Evolutionary conservation across 2,888 invertebrate genomes (phyloP), one percentile per base, ranked within the genome.

Genomic region (Lymantria monacha): DNA sequence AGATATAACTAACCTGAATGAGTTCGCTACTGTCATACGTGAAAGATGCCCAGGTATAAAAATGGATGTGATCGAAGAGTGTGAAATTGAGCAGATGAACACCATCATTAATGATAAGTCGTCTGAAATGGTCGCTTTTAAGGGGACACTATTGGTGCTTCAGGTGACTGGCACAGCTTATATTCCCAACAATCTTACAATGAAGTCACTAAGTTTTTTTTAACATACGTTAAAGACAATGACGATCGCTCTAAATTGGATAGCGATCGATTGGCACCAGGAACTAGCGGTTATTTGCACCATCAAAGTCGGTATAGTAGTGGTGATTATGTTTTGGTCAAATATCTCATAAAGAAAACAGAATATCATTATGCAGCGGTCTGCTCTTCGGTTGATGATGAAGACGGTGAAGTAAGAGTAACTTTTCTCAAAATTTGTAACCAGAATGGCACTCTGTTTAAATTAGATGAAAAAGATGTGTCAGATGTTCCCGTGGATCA

Each of bases 201-300:
- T 69, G 60, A 68, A 69, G 50, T 55, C 56, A 50, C 57, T 68
- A 41, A 67, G 63, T 56, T 68, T 62, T 52, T 67, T 66, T 38
- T 67, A 63, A 15, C 49, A 58, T 33, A 1, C 42, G 49, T 36
- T 9, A 53, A 14, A 41, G 49, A 46, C 46, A 46, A 13, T 12
- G 33, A 53, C 15, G 11, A 46, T 13, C 44, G 30, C 30, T 40
- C 40, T n/a, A 48, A 47, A 42, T 50, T 54, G 54, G 46, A 52
- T 45, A 45, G 40, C 30, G 31, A 52, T 52, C 45, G 14, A 52
- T 52, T 44, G 30, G 33, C 48, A 46, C 54, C 54, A 50, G 48
- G 50, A 47, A 40, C 40, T 57, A 55, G 49, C 58, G 52, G 46
- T 44, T 12, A 42, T 30, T 53, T 12, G 31, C 37, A 50, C 42